Base-by-base conservation (phyloP, 1,140 invertebrate genomes). In the Macrobrachium nipponense region DNA sequence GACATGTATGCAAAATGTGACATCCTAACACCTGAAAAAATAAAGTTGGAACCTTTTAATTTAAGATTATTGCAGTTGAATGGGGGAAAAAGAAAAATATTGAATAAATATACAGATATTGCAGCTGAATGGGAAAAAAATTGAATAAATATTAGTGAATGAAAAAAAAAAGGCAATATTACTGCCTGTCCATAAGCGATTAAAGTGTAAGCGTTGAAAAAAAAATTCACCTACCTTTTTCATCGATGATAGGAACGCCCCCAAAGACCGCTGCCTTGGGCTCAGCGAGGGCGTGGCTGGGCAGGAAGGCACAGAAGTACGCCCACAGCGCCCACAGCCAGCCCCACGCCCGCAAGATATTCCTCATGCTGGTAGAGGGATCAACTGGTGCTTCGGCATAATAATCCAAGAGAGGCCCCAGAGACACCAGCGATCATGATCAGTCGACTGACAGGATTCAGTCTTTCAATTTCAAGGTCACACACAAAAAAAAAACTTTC, bases 231-330 rank as follows among this genome's bases (percentile, higher is more conserved):
- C 64, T 51, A 86, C 83, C 83, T 86, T 86, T 86, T 72, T 86
- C 83, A 77, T 86, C 83, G 83, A 86, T 86, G 83, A 86, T 86
- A 59, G 83, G 83, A 23, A 86, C 83, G 58, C 83, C 83, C 36
- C 83, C 83, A 73, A 86, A 86, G 66, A 86, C 83, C 51, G 83
- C 83, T 18, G 83, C 83, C 68, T 86, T 86, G 51, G 83, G 83
- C 73, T 86, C 83, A 36, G 83, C 83, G 51, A 86, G 83, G 62
- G 83, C 83, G 77, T 86, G 75, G 77, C 83, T 80, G 36, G 78
- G 75, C 12, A 86, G 77, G 68, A 72, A 68, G 76, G 83, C 70
- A 68, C 80, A 76, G 59, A 80, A 86, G 77, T 86, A 86, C 68
- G 75, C 66, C 77, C 83, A 86, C 68, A 60, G 43, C 77, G 68